Base-by-base conservation (phyloP, 1,140 invertebrate genomes). In the Pseudobourletiella spinata region DNA sequence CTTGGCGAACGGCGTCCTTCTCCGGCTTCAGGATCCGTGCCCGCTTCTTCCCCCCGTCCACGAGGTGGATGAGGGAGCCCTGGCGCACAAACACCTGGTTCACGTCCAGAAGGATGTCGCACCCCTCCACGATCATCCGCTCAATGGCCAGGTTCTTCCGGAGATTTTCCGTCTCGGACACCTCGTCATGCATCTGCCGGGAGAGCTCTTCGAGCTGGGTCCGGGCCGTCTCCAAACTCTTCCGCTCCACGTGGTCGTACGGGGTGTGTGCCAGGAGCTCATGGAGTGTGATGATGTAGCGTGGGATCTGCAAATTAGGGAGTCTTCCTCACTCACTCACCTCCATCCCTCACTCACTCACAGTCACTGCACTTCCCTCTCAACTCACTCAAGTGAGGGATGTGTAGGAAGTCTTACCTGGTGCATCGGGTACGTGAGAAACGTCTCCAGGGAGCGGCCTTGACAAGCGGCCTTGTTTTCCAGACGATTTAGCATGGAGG, bases 351-450 rank as follows among this genome's bases (percentile, higher is more conserved):
- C 46, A 48, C 24, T 39, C n/a, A 39, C 32, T 11, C 24, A 20
- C 18, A 59, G 6, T 48, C 6, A n/a, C 18, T 48, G 6, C 16
- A 20, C 16, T 15, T 18, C 22, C 6, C 24, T 48, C 46, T n/a
- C 18, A 20, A 8, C 22, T 48, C 6, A 25, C 11, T 18, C 46
- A 15, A 6, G 6, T 48, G 16, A 25, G 32, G n/a, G 32, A 39
- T 39, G 8, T 39, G 11, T 18, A 48, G 16, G 50, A 26, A 54
- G 15, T 26, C 65, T 74, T 79, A 93, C 90, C 83, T 94, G 91
- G 79, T 93, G 88, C 91, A 95, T 95, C 11, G 91, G 91, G 77
- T 93, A 94, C 1, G 91, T 95, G 51, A 95, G 79, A 76, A 95
- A 95, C 2, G 84, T 91, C 75, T 95, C 91, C 57, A 95, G 76